A percentile compares a stretch with the other conserved stretches of the same genome.
Conservation (phyloP, 2,113 vertebrate species). For the Coracopsis vasa region DNA sequence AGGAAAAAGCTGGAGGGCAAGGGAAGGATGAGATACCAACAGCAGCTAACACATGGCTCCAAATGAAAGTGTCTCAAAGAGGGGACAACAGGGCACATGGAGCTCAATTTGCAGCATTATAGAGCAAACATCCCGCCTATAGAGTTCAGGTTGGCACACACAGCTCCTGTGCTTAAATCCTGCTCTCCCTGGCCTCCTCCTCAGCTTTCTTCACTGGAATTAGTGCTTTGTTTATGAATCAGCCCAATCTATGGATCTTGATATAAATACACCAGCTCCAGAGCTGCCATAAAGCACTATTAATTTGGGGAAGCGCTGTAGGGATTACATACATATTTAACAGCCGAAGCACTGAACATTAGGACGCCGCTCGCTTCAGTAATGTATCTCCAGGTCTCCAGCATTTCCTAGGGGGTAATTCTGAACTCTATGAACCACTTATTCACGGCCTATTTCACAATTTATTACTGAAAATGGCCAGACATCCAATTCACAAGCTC, state of each 20-base stretch:
- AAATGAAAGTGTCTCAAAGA: background rate
- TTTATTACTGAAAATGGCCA: slow-evolving; percentile 85
- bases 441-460: slow-evolving; percentile 83
- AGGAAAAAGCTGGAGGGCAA: background rate
- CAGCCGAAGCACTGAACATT: slow-evolving; percentile 70
- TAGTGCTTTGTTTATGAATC: slow-evolving; percentile 70
- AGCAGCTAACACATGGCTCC: background rate
- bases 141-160: background rate
- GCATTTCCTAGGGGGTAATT: slow-evolving; percentile 81
- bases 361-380: slow-evolving; percentile 70
- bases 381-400: slow-evolving; percentile 76
- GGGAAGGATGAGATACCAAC: background rate
- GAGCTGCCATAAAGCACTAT: slow-evolving; percentile 77
- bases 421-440: slow-evolving; percentile 82
- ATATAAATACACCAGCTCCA: slow-evolving; percentile 64
- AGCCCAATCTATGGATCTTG: slow-evolving; percentile 63
- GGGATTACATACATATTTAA: slow-evolving; percentile 81
- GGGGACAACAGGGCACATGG: accelerated
- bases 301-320: slow-evolving; percentile 77
- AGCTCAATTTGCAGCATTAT: background rate
- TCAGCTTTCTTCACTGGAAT: slow-evolving; percentile 56
- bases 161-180: background rate
- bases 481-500: slow-evolving; percentile 86
- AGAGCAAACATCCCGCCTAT: accelerated
- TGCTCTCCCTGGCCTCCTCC: background rate